Evolutionary conservation across 2,113 vertebrate species (phyloP).

Genomic region (Otis tarda): DNA sequence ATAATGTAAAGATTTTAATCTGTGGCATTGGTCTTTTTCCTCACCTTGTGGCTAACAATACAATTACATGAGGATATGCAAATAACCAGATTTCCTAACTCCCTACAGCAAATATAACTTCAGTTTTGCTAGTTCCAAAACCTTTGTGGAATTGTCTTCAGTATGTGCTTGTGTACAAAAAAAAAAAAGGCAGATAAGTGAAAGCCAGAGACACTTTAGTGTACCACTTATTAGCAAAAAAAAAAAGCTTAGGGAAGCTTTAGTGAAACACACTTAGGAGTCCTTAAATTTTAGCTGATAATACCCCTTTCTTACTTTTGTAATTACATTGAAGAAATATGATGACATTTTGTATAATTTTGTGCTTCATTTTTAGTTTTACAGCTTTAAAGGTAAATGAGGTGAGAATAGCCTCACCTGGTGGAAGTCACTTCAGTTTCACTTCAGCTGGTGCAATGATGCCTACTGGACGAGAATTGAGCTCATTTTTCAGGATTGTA

Average conservation of each 20-base stretch:
- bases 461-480: neutral
- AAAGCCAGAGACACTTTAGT: neutral
- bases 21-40: neutral
- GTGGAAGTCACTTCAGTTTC: neutral
- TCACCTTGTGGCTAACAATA: neutral
- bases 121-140: neutral
- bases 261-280: neutral
- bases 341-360: neutral
- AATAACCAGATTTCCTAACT: neutral
- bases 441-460: neutral
- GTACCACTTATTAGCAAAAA: neutral
- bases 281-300: neutral
- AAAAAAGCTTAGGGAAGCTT: neutral
- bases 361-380: neutral
- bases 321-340: neutral
- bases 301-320: neutral
- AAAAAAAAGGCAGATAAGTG: neutral
- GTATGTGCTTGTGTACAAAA: neutral
- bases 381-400: neutral
- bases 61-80: neutral
- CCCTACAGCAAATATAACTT: neutral
- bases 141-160: neutral
- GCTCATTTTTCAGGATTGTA: rapidly evolving
- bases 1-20: neutral
- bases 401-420: neutral